A percentile compares a stretch with the other conserved stretches of the same genome.
Conservation (phyloP, 2,888 invertebrate genomes). For the Apotomis capreana region DNA sequence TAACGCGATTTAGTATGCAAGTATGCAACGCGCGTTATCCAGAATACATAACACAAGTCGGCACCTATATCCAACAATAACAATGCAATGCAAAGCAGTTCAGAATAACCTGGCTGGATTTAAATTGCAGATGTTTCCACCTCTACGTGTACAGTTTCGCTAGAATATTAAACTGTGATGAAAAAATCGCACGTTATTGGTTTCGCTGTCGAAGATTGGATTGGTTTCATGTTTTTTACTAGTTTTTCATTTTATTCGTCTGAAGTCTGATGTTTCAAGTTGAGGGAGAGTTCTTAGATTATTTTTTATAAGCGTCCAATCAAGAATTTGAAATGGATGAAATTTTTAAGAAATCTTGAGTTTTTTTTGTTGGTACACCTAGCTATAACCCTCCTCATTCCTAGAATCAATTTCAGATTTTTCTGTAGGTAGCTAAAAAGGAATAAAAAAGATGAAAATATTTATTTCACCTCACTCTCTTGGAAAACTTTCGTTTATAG, state of each 20-base stretch:
- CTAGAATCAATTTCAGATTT: no score
- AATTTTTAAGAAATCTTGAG: no score
- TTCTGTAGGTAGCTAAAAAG: no score
- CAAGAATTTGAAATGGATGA: not conserved
- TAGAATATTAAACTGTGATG: conserved; percentile 16
- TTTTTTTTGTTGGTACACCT: no score
- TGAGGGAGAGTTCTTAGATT: not conserved
- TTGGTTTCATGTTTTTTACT: not conserved
- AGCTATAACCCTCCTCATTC: no score
- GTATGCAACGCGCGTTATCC: not conserved
- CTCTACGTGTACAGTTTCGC: conserved; percentile 5
- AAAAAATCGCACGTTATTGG: conserved; percentile 18
- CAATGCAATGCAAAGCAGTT: conserved; percentile 4
- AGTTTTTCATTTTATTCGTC: not conserved
- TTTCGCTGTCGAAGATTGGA: conserved; percentile 17
- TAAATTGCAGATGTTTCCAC: conserved; percentile 22
- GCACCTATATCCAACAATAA: not conserved
- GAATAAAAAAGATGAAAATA: no score
- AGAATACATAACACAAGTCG: conserved; percentile 9
- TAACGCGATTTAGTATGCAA: no score
- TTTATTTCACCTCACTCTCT: no score
- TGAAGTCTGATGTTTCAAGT: not conserved
- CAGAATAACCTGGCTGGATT: conserved; percentile 21
- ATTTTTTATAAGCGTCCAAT: not conserved
- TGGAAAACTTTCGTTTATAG: no score